Base-by-base conservation (phyloP, 2,113 vertebrate genomes). In the Coreoperca whiteheadi region DNA sequence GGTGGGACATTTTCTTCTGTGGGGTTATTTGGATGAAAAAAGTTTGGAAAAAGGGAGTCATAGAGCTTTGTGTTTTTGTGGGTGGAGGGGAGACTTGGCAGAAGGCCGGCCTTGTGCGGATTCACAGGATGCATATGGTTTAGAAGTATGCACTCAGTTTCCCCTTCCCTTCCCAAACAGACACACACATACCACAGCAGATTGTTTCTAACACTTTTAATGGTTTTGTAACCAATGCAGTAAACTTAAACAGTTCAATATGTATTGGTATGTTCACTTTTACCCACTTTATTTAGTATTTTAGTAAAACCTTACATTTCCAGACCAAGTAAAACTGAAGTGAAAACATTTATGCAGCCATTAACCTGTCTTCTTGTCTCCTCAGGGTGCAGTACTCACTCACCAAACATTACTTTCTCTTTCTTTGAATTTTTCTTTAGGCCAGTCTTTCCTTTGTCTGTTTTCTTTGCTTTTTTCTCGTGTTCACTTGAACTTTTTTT, bases 111-210 rank as follows among this genome's bases (percentile, higher is more conserved):
- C 16, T 23, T 71, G 9, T 65, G 68, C 59, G 69, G 48, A 83
- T 83, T 57, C 78, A 87, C 82, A 87, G 84, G 89, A 94, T 91
- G 63, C 81, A 81, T 69, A 75, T 78, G 63, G 56, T 76, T 61
- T 21, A 56, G 30, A 28, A 77, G 43, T 68, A 39, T 66, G 15
- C 2, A 25, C 46, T 30, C 25, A 28, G 21, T 83, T 88, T 92
- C 79, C 82, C 32, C 14, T 78, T 73, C 39, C 53, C 3, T 48
- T 69, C 43, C 21, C 60, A 39, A 30, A 50, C 15, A 67, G 18
- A 59, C 20, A n/a, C 53, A 70, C 20, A 68, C 46, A 54, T 28
- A 79, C 41, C 25, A 34, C 37, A 73, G 15, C 20, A 25, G 18
- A 72, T 75, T 77, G 53, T 67, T 86, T 41, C 3, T 16, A 18